Percentiles rank a stretch among this genome's conserved stretches.
phyloP scores from a whole-genome alignment of 2,797 vertebrate genomes.

The Aeoliscus strigatus region DNA sequence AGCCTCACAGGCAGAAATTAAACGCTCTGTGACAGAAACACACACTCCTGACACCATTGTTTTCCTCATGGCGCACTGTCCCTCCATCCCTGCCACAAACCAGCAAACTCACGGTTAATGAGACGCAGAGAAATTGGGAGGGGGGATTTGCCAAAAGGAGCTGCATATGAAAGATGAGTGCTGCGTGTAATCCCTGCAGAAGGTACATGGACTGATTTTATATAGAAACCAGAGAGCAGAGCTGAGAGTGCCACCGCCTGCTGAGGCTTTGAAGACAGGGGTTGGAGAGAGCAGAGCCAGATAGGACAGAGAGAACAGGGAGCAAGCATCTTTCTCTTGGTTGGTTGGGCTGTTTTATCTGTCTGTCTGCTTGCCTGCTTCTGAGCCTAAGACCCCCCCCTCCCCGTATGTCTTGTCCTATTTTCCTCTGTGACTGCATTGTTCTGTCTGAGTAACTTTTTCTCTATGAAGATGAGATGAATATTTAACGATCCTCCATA shows the following conservation, averaged over 20 bases:
- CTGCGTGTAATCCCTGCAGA: constrained; percentile 57
- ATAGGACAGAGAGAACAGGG: constrained; percentile 44
- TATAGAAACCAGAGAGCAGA: constrained; percentile 36
- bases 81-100: constrained; percentile 5
- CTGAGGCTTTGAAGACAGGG: constrained; percentile 55
- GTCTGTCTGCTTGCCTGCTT: constrained; percentile 30
- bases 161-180: constrained; percentile 50
- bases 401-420: constrained; percentile 44
- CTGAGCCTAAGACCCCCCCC: constrained; percentile 27
- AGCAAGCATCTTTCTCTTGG: constrained; percentile 39
- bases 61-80: constrained; percentile 33
- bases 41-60: constrained; percentile 39
- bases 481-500: constrained; percentile 58
- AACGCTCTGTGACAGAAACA: constrained; percentile 31
- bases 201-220: constrained; percentile 64
- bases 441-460: constrained; percentile 42
- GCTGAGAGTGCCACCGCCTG: constrained; percentile 50
- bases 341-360: constrained; percentile 36
- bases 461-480: constrained; percentile 48
- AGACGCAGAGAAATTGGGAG: constrained; percentile 36
- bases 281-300: constrained; percentile 43
- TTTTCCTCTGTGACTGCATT: constrained; percentile 45
- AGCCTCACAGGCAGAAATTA: constrained; percentile 37
- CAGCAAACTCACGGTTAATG: constrained; percentile 9
- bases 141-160: constrained; percentile 54